Conservation (phyloP, 2,888 invertebrate species). For the Drosophila mettleri region DNA sequence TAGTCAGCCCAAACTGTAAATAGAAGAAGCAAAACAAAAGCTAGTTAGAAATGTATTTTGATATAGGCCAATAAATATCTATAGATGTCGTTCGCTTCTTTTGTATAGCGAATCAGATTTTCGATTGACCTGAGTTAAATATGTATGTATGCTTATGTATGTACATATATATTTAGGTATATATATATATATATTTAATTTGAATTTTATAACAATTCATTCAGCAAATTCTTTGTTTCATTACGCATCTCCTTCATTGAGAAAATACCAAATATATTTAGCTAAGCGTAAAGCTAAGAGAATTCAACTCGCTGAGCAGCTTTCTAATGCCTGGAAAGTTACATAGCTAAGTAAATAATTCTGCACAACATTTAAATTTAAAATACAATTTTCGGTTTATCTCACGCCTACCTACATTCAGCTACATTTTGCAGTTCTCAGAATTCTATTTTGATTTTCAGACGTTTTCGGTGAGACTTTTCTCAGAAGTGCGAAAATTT, state of each 20-base stretch:
- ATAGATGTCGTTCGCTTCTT: background rate
- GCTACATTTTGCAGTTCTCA: background rate
- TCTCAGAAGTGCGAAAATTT: background rate
- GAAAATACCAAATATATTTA: too few relatives aligned
- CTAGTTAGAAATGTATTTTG: constrained; percentile 8
- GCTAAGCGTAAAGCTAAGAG: too few relatives aligned
- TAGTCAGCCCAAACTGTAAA: constrained; percentile 29
- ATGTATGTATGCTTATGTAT: background rate
- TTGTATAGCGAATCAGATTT: background rate
- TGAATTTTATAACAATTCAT: too few relatives aligned
- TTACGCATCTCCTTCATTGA: background rate
- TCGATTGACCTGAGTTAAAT: background rate
- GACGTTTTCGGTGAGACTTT: background rate
- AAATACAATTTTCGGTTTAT: background rate
- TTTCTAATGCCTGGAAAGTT: background rate
- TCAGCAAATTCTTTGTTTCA: too few relatives aligned
- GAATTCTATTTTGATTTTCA: background rate
- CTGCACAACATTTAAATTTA: background rate
- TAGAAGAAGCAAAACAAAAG: constrained; percentile 17
- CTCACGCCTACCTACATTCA: background rate
- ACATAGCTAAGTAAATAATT: background rate
- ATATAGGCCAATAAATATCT: background rate
- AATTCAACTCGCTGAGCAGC: background rate
- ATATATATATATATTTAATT: background rate
- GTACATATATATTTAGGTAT: too few relatives aligned